A percentile compares a stretch with the other conserved stretches of the same genome.
phyloP scores from a whole-genome alignment of 2,797 vertebrate genomes.

The Macroramphosus scolopax region DNA sequence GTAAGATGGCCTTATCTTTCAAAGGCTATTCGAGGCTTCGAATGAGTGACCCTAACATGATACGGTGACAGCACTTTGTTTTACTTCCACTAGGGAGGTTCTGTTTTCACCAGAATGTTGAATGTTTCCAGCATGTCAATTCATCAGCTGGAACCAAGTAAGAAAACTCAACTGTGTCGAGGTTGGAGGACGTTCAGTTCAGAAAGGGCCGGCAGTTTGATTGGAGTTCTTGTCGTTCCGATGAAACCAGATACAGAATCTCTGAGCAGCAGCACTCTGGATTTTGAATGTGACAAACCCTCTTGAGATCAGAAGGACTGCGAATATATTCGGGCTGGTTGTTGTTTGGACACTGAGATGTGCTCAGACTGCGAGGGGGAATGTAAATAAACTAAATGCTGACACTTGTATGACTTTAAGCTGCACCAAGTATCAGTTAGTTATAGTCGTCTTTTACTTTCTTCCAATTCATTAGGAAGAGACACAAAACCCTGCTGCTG shows the following conservation, averaged over 20 bases:
- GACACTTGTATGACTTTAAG: slow-evolving; percentile 6
- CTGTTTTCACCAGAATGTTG: too few species aligned
- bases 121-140: too few species aligned
- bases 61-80: too few species aligned
- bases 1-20: too few species aligned
- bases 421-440: not conserved
- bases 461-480: slow-evolving; percentile 46
- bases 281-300: slow-evolving; percentile 33
- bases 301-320: slow-evolving; percentile 22
- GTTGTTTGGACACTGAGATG: slow-evolving; percentile 26
- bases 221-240: slow-evolving; percentile 34
- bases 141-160: too few species aligned
- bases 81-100: too few species aligned
- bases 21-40: too few species aligned
- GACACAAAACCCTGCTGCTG: slow-evolving; percentile 28
- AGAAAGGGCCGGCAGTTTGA: slow-evolving; percentile 11
- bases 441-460: not conserved
- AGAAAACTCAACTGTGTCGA: too few species aligned
- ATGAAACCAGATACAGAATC: slow-evolving; percentile 52
- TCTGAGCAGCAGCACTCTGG: slow-evolving; percentile 32
- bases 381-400: slow-evolving; percentile 44
- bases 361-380: slow-evolving; percentile 16
- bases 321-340: slow-evolving; percentile 6
- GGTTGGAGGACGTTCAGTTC: too few species aligned
- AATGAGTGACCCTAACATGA: too few species aligned